A percentile compares a stretch with the other conserved stretches of the same genome.
Conservation (phyloP, 2,888 invertebrate genomes). For the Polyommatus iphigenia region DNA sequence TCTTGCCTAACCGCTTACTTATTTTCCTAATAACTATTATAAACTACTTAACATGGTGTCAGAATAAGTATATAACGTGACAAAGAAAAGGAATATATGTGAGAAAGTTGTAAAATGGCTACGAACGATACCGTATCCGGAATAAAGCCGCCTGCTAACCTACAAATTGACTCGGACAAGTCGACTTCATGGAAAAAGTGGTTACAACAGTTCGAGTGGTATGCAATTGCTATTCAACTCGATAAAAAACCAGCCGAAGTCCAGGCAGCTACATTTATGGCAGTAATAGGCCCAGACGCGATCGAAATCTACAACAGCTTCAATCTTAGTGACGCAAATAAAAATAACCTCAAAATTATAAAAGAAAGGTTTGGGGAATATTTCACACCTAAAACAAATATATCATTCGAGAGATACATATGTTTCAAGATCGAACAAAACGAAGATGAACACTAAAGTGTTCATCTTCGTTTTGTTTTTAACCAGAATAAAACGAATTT, state of each 20-base stretch:
- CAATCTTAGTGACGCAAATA: slow-evolving; percentile 26
- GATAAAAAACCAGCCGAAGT: slow-evolving; percentile 37
- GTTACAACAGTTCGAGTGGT: slow-evolving; percentile 37
- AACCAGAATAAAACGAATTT: too few species aligned
- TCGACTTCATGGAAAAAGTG: slow-evolving; percentile 35
- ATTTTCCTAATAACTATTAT: too few species aligned
- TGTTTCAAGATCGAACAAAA: slow-evolving; percentile 40
- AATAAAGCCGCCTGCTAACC: slow-evolving; percentile 38
- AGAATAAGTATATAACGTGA: too few species aligned
- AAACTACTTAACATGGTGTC: too few species aligned
- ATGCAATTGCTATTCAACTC: slow-evolving; percentile 38
- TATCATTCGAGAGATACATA: slow-evolving; percentile 39
- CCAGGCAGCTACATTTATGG: slow-evolving; percentile 40
- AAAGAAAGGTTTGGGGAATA: slow-evolving; percentile 31
- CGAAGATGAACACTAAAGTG: slow-evolving; percentile 36
- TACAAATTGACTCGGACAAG: slow-evolving; percentile 37
- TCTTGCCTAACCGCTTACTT: too few species aligned
- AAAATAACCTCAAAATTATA: slow-evolving; percentile 29
- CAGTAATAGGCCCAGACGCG: slow-evolving; percentile 36
- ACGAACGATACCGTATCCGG: not conserved
- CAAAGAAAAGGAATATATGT: too few species aligned
- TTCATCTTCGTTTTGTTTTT: too few species aligned
- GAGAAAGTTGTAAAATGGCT: too few species aligned
- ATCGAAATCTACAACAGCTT: slow-evolving; percentile 34
- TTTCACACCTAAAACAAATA: slow-evolving; percentile 35